Conservation (phyloP, 2,797 vertebrate species). For the Tenualosa ilisha region DNA sequence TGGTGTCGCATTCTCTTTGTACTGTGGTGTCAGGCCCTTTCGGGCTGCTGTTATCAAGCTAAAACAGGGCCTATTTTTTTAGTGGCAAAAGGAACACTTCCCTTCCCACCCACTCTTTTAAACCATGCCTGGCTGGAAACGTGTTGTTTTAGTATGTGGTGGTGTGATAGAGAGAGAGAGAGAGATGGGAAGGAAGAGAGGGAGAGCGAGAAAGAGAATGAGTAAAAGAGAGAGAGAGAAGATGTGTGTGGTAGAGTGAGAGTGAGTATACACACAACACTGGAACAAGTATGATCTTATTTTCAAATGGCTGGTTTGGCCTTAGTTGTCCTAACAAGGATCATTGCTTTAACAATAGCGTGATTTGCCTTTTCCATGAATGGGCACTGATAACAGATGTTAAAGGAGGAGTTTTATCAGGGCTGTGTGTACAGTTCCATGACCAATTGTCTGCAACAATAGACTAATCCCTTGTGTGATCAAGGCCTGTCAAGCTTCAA, state of each 20-base stretch:
- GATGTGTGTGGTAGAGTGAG: not conserved
- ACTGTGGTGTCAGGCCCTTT: not conserved
- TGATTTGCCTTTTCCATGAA: not conserved
- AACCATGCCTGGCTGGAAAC: not conserved
- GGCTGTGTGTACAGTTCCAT: not conserved
- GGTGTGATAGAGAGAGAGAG: not conserved
- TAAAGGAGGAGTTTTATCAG: not conserved
- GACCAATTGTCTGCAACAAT: not conserved
- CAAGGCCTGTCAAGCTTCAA: not conserved
- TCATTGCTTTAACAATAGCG: not conserved
- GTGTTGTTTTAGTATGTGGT: not conserved
- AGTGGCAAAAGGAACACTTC: slow-evolving; percentile 1
- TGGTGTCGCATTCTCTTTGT: not conserved
- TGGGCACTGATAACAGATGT: not conserved
- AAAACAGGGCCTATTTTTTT: not conserved
- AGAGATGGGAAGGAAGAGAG: not conserved
- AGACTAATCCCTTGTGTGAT: not conserved
- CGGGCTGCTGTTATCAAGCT: not conserved
- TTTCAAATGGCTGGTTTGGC: not conserved
- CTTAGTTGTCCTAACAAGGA: not conserved
- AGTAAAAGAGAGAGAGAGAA: not conserved
- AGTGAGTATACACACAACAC: not conserved
- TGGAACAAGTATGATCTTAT: not conserved
- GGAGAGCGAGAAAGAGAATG: not conserved
- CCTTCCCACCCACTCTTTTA: not conserved